phyloP scores from a whole-genome alignment of 2,113 vertebrate species.

The Silurus meridionalis region DNA sequence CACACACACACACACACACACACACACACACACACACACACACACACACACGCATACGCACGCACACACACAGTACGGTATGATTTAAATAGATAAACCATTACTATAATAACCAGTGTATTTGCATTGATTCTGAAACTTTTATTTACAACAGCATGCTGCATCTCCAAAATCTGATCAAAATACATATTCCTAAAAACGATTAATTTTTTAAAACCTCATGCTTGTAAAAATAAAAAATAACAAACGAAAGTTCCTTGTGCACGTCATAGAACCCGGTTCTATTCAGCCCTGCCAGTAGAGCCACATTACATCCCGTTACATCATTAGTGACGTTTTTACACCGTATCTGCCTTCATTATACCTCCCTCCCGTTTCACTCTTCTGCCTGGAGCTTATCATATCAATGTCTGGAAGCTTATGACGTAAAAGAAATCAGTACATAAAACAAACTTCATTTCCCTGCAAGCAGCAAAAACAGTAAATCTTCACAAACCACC shows the following conservation, averaged over 20 bases:
- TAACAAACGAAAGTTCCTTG: neutral
- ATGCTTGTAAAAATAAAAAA: neutral
- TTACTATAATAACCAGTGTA: neutral
- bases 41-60: neutral
- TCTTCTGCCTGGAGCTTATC: no score
- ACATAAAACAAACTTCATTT: neutral
- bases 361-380: neutral
- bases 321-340: no score
- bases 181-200: neutral
- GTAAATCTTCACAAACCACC: neutral
- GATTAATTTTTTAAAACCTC: neutral
- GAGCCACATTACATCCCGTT: no score
- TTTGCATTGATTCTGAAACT: neutral
- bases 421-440: neutral
- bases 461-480: neutral
- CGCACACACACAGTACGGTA: neutral
- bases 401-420: neutral
- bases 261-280: neutral
- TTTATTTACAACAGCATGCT: neutral
- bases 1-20: no score
- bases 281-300: no score
- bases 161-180: neutral
- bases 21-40: no score
- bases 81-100: neutral
- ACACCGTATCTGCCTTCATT: no score